A percentile compares a stretch with the other conserved stretches of the same genome.
Conservation (phyloP, 2,888 invertebrate genomes). For the Napeogenes sylphis region DNA sequence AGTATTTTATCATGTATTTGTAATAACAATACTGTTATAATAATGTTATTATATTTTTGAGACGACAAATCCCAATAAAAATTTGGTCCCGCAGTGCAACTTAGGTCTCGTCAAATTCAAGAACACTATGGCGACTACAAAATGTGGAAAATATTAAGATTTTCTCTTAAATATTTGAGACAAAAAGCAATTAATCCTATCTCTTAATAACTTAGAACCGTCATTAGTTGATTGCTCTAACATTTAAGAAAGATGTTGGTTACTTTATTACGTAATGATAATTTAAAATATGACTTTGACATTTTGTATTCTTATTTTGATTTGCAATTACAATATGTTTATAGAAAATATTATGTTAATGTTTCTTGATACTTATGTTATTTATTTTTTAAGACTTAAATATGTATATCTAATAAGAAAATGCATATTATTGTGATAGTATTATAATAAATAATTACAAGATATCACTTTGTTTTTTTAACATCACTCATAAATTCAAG, state of each 20-base stretch:
- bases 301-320: neutral
- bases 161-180: neutral
- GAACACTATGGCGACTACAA: no score
- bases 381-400: conserved; percentile 62
- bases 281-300: neutral
- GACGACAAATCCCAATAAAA: no score
- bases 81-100: no score
- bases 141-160: neutral
- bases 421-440: conserved; percentile 61
- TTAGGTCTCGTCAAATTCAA: no score
- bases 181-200: neutral
- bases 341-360: conserved; percentile 36
- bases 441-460: conserved; percentile 60
- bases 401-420: conserved; percentile 38
- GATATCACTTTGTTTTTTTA: conserved; percentile 29
- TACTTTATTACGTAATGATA: neutral
- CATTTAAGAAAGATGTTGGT: conserved; percentile 7
- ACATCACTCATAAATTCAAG: neutral
- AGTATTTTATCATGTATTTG: no score
- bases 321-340: conserved; percentile 9
- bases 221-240: conserved; percentile 16
- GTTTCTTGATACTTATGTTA: conserved; percentile 48
- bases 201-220: neutral
- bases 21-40: no score
- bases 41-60: no score